These are phyloP conservation scores for Stichodactyla helianthus DNA, from an alignment of 64 coral and sea anemone genomes.

Conservation along the genomic window DNA sequence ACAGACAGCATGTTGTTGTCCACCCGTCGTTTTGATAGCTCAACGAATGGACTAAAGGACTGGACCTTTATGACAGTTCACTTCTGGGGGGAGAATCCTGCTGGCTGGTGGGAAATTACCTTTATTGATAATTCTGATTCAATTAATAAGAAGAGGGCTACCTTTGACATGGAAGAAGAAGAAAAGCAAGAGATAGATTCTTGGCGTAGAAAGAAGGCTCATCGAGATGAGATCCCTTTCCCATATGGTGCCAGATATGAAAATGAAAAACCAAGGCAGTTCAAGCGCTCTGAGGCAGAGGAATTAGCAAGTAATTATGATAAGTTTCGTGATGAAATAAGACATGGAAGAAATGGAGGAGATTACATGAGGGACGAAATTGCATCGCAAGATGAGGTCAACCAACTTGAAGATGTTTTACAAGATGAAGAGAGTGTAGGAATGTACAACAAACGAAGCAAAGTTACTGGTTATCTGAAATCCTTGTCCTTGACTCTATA, in stretches of 20 bases:
- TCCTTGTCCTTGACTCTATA: constrained; percentile 39
- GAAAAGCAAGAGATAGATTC: constrained; percentile 66
- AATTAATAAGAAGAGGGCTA: constrained; percentile 35
- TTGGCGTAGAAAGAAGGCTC: constrained; percentile 56
- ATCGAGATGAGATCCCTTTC: constrained; percentile 66
- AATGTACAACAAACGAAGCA: constrained; percentile 21
- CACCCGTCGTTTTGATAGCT: constrained; percentile 62
- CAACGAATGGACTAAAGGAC: constrained; percentile 65
- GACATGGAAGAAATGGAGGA: constrained; percentile 81
- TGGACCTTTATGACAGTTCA: constrained; percentile 98
- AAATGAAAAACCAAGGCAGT: not conserved
- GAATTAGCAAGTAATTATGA: constrained; percentile 33
- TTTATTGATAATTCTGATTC: constrained; percentile 59
- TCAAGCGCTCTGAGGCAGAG: not conserved
- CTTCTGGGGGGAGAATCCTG: constrained; percentile 84
- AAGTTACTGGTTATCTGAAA: constrained; percentile 12
- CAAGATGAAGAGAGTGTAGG: constrained; percentile 42
- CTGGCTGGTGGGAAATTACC: constrained; percentile 63
- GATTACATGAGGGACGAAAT: constrained; percentile 99
- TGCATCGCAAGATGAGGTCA: constrained; percentile 51
- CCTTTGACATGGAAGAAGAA: constrained; percentile 70
- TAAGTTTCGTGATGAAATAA: constrained; percentile 86
- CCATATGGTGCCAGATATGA: constrained; percentile 9
- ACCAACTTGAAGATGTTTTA: constrained; percentile 56
- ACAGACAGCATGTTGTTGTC: constrained; percentile 73